Evolutionary conservation across 2,888 invertebrate species (phyloP), one percentile per base, ranked within the genome.

Genomic region (Cataglyphis altisquamis): DNA sequence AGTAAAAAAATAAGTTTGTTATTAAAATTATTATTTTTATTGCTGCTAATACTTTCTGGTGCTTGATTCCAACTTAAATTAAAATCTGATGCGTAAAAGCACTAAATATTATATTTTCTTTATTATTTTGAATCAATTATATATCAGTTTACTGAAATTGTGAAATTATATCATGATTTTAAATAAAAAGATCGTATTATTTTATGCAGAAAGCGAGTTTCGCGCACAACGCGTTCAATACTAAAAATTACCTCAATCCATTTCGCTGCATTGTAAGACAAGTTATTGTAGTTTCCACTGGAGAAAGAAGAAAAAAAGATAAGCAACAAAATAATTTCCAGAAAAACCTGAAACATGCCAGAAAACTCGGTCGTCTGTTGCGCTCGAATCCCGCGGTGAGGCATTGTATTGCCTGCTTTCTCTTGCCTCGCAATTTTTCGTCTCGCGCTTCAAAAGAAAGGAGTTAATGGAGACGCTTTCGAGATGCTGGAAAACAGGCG

Each of bases 391-490:
- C 21, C 70, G 29, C 32, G 55, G 67, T 10, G 41, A 39, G 32
- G 12, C 68, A 78, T 70, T 70, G 78, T 52, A 52, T 78, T 70
- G 32, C 60, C 45, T 70, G 21, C 18, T 70, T 60, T 78, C 70
- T 78, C 41, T 60, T 41, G 41, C 39, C 68, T 68, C 15, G 60
- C 60, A 78, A 78, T 78, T 78, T 78, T 78, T 78, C 60, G 70
- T 78, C 70, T 78, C 60, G 9, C 70, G 41, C 78, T 45, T 70
- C 60, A 21, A 70, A 70, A 78, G 70, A 70, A 78, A 78, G 32
- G 70, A 78, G 45, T 78, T 78, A 78, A 78, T 70, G 70, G 78
- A 70, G 78, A 78, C 45, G 70, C 45, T 78, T 78, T 70, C 60
- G 45, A 78, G 60, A 78, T 70, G 70, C 70, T 78, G 32, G 32